A percentile compares a stretch with the other conserved stretches of the same genome.
Evolutionary conservation across 2,797 vertebrate genomes (phyloP).

Genomic region (Triplophysa bombifrons): DNA sequence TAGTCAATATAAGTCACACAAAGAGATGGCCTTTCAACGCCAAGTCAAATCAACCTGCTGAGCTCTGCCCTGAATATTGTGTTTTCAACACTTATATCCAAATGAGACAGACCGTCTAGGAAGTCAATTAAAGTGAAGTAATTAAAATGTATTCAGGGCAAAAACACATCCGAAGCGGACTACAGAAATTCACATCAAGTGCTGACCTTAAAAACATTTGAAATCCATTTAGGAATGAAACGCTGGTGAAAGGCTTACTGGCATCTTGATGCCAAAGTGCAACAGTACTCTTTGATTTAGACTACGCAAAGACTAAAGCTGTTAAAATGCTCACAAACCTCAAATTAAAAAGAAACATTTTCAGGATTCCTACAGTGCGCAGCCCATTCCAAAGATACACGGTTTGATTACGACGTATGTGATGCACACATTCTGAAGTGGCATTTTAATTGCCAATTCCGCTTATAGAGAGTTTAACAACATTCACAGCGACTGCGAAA

Average conservation of each 20-base stretch:
- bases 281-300: not conserved
- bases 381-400: constrained; percentile 16
- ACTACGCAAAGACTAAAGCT: not conserved
- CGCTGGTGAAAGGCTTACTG: not conserved
- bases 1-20: not conserved
- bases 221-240: constrained; percentile 5
- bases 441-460: constrained; percentile 31
- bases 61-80: constrained; percentile 13
- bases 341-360: not conserved
- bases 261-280: constrained; percentile 2
- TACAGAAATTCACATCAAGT: not conserved
- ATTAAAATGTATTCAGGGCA: constrained; percentile 40
- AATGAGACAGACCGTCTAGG: constrained; percentile 26
- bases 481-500: constrained; percentile 7
- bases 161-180: constrained; percentile 7
- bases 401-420: constrained; percentile 15
- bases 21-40: constrained; percentile 1
- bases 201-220: constrained; percentile 4
- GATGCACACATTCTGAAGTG: not conserved
- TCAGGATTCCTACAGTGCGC: constrained; percentile 1
- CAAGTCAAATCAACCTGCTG: constrained; percentile 20
- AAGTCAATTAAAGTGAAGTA: constrained; percentile 46
- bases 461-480: constrained; percentile 29
- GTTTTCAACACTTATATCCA: constrained; percentile 26
- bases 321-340: not conserved